phyloP scores from a whole-genome alignment of 30 jellyfish, hydroid and myxozoan species.

The Aurelia sp. region DNA sequence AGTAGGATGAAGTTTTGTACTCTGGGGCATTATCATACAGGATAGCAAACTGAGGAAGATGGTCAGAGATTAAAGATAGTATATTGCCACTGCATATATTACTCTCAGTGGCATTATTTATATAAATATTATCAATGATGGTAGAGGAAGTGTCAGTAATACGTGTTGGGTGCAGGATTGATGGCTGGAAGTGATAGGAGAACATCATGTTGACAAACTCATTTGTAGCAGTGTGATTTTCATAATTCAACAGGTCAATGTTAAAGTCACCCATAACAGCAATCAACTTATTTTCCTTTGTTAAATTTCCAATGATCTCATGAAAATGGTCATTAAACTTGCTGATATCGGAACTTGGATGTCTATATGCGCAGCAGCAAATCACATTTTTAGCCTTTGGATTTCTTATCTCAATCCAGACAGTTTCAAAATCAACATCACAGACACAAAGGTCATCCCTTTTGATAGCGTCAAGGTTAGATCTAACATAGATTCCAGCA shows the following conservation, averaged over 20 bases:
- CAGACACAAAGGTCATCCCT: not conserved
- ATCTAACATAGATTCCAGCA: too few relatives aligned
- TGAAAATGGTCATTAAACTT: constrained; percentile 12
- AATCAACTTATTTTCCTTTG: constrained; percentile 34
- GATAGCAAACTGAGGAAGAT: not conserved
- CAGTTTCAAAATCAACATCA: not conserved
- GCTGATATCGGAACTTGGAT: not conserved
- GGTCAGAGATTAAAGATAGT: not conserved
- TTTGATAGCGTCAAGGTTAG: constrained; percentile 6
- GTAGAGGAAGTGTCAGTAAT: constrained; percentile 35
- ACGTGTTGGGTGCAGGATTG: constrained; percentile 32
- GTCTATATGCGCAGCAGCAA: constrained; percentile 28
- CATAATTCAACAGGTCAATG: too few relatives aligned
- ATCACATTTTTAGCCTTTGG: constrained; percentile 7
- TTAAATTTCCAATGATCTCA: not conserved
- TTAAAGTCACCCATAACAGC: not conserved
- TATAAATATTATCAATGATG: constrained; percentile 31
- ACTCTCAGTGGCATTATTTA: too few relatives aligned
- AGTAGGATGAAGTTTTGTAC: constrained; percentile 4
- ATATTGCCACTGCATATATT: not conserved
- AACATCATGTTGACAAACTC: constrained; percentile 3
- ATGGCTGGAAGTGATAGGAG: constrained; percentile 29
- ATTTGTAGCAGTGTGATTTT: too few relatives aligned
- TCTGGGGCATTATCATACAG: constrained; percentile 12
- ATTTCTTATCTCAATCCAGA: constrained; percentile 23